phyloP scores from a whole-genome alignment of 92 coral and sea anemone genomes.

The Galaxea fascicularis region DNA sequence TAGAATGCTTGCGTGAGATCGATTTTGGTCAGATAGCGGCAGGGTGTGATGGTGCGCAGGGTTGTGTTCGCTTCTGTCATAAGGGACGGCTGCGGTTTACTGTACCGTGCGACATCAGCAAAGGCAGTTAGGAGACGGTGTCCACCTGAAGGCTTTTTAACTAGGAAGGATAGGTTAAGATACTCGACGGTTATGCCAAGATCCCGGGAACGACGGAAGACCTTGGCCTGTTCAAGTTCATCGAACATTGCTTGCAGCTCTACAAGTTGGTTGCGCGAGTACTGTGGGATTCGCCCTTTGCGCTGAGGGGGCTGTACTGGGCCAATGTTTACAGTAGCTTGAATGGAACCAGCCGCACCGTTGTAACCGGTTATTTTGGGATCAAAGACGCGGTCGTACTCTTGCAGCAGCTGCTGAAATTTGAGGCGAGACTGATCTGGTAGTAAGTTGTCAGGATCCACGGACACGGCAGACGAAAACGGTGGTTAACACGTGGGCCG shows the following conservation, averaged over 20 bases:
- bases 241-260: conserved; percentile 44
- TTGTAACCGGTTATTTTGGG: no score
- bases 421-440: background rate
- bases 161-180: background rate
- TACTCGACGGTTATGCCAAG: no score
- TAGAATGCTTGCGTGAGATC: no score
- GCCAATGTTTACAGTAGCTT: no score
- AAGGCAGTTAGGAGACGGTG: conserved; percentile 42
- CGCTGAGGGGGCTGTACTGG: no score
- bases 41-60: background rate
- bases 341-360: no score
- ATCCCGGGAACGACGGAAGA: conserved; percentile 16
- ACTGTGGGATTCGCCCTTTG: no score
- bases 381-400: no score
- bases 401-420: background rate
- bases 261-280: no score
- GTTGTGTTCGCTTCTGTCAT: background rate
- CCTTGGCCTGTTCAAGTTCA: conserved; percentile 25
- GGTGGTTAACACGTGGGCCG: background rate
- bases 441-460: conserved; percentile 16
- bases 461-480: no score
- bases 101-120: no score
- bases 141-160: conserved; percentile 4
- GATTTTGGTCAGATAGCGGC: background rate
- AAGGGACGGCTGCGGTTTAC: no score